Percentiles rank a stretch among this genome's conserved stretches.
Evolutionary conservation across 2,797 vertebrate species (phyloP).

Genomic region (Zalophus californianus): DNA sequence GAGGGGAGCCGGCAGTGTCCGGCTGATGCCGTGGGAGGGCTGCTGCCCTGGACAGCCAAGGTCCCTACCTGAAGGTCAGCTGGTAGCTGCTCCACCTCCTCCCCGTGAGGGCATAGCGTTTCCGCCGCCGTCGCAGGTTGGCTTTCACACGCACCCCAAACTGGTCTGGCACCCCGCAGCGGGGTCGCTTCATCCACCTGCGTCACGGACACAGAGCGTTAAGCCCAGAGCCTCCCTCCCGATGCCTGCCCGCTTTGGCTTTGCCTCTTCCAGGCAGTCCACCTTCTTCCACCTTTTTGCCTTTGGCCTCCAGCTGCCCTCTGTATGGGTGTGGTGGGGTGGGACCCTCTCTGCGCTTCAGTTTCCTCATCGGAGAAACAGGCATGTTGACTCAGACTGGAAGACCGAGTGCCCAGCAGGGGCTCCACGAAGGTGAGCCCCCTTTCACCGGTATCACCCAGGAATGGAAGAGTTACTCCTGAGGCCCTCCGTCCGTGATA

Average conservation of each 20-base stretch:
- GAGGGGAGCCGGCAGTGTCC: neutral
- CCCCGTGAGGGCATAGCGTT: slow-evolving; percentile 92
- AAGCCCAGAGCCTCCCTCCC: neutral
- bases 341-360: neutral
- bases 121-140: slow-evolving; percentile 91
- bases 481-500: neutral
- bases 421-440: neutral
- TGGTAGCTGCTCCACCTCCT: slow-evolving; percentile 89
- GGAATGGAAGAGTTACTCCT: neutral
- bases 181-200: slow-evolving; percentile 95
- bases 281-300: neutral
- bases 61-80: slow-evolving; percentile 89
- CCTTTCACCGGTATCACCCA: neutral
- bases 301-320: neutral
- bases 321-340: neutral
- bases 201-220: neutral
- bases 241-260: neutral
- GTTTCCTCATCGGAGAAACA: neutral
- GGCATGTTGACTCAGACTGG: neutral
- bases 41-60: fast-evolving
- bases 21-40: neutral
- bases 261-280: slow-evolving; percentile 1
- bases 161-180: slow-evolving; percentile 96
- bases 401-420: neutral
- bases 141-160: slow-evolving; percentile 94